Evolutionary conservation across 2,888 invertebrate genomes (phyloP).

Genomic region (Miltochrista miniata): DNA sequence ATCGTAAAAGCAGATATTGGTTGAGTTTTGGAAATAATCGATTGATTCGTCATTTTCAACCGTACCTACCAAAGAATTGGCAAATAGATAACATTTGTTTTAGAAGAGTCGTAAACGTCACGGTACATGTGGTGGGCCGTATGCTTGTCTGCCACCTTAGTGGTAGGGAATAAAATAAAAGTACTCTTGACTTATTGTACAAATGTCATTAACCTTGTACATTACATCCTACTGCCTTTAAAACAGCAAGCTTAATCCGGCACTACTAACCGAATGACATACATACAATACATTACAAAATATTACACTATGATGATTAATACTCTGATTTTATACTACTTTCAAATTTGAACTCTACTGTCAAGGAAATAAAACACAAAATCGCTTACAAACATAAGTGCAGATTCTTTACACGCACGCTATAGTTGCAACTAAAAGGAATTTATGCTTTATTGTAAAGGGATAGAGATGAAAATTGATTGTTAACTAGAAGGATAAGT

Average conservation of each 20-base stretch:
- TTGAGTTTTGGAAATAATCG: too few species aligned
- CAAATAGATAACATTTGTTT: too few species aligned
- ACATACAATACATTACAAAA: constrained; percentile 60
- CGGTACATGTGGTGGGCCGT: too few species aligned
- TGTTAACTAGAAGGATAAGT: constrained; percentile 15
- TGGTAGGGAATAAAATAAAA: too few species aligned
- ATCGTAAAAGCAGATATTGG: too few species aligned
- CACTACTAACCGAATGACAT: constrained; percentile 71
- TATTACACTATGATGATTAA: constrained; percentile 46
- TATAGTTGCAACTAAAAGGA: not conserved
- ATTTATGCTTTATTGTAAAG: constrained; percentile 4
- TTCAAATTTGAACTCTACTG: constrained; percentile 20
- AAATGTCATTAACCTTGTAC: constrained; percentile 34
- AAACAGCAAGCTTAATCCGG: constrained; percentile 28
- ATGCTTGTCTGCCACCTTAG: too few species aligned
- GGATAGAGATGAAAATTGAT: constrained; percentile 17
- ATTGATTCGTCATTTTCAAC: too few species aligned
- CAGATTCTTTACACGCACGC: not conserved
- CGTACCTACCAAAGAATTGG: too few species aligned
- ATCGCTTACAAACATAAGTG: constrained; percentile 3
- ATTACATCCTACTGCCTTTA: constrained; percentile 13
- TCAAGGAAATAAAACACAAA: constrained; percentile 2
- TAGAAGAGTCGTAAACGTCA: too few species aligned
- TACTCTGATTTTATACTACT: constrained; percentile 13
- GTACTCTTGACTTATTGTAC: constrained; percentile 1